phyloP scores from a whole-genome alignment of 2,113 vertebrate species.

The Crotalus helleri region DNA sequence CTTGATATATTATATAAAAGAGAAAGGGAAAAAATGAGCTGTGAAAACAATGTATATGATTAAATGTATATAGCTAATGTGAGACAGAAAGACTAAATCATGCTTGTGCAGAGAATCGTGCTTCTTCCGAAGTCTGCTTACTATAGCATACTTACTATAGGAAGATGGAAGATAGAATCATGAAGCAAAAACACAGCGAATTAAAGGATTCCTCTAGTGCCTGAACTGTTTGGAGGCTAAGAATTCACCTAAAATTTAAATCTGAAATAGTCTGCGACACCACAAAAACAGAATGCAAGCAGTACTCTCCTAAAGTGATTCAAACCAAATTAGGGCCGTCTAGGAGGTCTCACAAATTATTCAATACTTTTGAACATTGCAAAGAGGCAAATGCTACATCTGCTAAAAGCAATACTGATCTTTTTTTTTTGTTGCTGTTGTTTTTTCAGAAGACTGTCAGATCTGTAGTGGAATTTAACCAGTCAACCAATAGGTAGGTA shows the following conservation, averaged over 20 bases:
- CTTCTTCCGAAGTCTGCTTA: neutral
- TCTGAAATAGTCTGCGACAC: neutral
- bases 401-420: neutral
- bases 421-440: neutral
- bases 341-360: neutral
- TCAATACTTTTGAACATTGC: neutral
- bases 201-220: neutral
- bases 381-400: neutral
- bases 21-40: neutral
- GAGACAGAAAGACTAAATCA: neutral
- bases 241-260: neutral
- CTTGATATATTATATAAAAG: neutral
- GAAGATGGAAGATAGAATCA: neutral
- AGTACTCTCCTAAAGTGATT: neutral
- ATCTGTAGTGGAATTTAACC: neutral
- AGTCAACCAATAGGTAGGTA: neutral
- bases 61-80: neutral
- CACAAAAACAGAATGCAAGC: neutral
- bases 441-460: neutral
- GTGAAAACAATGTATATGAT: neutral
- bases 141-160: neutral
- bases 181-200: neutral
- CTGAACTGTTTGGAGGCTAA: neutral
- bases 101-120: neutral
- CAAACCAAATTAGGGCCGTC: neutral